Conservation (phyloP, 2,113 vertebrate species). For the Ictalurus punctatus region DNA sequence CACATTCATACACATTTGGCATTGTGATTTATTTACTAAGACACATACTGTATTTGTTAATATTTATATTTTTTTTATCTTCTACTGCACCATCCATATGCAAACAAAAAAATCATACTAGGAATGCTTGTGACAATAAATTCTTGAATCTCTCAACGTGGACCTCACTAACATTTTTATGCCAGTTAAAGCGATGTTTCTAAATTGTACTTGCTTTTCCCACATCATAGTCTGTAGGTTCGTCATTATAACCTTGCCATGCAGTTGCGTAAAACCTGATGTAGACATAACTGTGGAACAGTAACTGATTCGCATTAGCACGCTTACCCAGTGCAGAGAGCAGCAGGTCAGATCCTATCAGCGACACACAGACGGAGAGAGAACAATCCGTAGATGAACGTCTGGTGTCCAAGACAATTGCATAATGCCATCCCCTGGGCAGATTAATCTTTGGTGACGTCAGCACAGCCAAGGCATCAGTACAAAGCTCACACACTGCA, state of each 20-base stretch:
- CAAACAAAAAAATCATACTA: not conserved
- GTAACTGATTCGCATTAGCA: constrained; percentile 48
- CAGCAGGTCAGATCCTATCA: constrained; percentile 60
- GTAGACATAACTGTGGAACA: constrained; percentile 2
- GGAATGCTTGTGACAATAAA: not conserved
- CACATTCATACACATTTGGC: not conserved
- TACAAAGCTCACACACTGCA: constrained; percentile 50
- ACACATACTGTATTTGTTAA: not conserved
- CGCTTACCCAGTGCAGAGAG: constrained; percentile 16
- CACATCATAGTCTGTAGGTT: not conserved
- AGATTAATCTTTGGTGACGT: constrained; percentile 74
- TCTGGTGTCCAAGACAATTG: constrained; percentile 70
- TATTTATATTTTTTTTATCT: not conserved
- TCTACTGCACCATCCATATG: not conserved
- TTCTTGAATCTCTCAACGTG: not conserved
- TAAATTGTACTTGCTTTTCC: not conserved
- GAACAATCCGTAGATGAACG: constrained; percentile 65
- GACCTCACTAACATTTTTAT: not conserved
- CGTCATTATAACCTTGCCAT: not conserved
- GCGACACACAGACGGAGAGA: constrained; percentile 1
- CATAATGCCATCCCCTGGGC: constrained; percentile 66
- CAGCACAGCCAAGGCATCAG: constrained; percentile 52
- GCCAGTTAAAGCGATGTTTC: not conserved
- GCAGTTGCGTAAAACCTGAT: not conserved
- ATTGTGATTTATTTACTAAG: not conserved